Base-by-base conservation (phyloP, 2,113 vertebrate genomes). In the Oryzias melastigma region DNA sequence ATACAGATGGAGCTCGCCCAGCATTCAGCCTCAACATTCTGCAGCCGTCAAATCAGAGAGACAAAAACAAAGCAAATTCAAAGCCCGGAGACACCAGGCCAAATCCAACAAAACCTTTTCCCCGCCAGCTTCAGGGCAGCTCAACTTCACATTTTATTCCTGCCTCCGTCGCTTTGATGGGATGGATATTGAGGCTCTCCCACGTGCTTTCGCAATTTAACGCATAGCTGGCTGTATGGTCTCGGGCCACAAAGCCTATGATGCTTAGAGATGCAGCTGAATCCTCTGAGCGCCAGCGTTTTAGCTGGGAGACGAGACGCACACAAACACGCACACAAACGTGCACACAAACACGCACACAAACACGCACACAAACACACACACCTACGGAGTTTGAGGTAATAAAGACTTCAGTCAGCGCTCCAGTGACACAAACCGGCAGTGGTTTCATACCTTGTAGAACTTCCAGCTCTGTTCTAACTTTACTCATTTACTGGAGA, bases 171-270 rank as follows among this genome's bases (percentile, higher is more conserved):
- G 72, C 71, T 76, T 71, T 74, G 75, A 87, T 72, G 55, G 63
- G 62, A 25, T 1, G 19, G 65, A 79, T 83, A 88, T 82, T 71
- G 77, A 69, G 73, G 78, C 73, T 69, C 76, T 68, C 71, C 66
- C 78, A 73, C 71, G 47, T 42, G 68, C 78, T 83, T 84, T 82
- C 78, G 77, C 56, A 76, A 74, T 84, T 86, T 82, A 85, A 85
- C 82, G 73, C 71, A 68, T 52, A 79, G 59, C 73, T 71, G 76
- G 65, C 62, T 65, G 65, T 76, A 64, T 65, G 54, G 51, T 69
- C 66, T 62, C 63, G 45, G 45, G 65, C 63, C 47, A 84, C 56
- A 41, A 52, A 69, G 66, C 66, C 69, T 62, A 60, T 14, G 64
- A 77, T 20, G 42, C 45, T 59, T 40, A 46, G 62, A 18, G 46